Percentiles rank a stretch among this genome's conserved stretches.
Conservation (phyloP, 1,140 invertebrate species). For the Bombus picipes region DNA sequence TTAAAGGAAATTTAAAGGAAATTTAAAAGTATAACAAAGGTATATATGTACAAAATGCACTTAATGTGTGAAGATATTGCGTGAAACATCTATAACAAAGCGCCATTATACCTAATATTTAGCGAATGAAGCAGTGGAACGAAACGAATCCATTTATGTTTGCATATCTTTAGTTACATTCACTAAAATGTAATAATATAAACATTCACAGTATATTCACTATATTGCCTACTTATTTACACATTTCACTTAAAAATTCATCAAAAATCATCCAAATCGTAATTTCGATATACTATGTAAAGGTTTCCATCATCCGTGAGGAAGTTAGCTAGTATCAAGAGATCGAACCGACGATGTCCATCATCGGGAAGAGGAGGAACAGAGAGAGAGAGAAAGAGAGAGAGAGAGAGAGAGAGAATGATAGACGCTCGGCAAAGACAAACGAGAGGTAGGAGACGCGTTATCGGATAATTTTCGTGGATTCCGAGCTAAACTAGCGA, state of each 20-base stretch:
- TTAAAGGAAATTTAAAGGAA: no score
- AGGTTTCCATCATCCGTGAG: constrained; percentile 7
- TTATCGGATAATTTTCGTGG: constrained; percentile 66
- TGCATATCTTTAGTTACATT: neutral
- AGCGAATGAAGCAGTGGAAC: no score
- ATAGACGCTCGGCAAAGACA: constrained; percentile 48
- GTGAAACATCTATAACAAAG: no score
- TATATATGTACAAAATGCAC: no score
- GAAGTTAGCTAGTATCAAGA: constrained; percentile 10
- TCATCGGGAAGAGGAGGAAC: constrained; percentile 20
- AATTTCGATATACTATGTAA: neutral
- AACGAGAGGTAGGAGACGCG: constrained; percentile 55
- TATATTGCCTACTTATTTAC: neutral
- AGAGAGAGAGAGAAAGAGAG: neutral
- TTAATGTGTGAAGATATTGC: no score
- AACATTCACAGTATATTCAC: neutral
- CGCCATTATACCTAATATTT: no score
- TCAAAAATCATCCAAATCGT: no score
- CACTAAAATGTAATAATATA: neutral
- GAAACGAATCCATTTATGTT: no score
- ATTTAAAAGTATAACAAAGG: no score
- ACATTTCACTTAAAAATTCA: neutral
- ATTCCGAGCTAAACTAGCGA: constrained; percentile 61
- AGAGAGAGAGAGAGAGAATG: neutral
- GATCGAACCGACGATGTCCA: constrained; percentile 30